Conservation (phyloP, 2,797 vertebrate genomes). For the Myripristis murdjan region DNA sequence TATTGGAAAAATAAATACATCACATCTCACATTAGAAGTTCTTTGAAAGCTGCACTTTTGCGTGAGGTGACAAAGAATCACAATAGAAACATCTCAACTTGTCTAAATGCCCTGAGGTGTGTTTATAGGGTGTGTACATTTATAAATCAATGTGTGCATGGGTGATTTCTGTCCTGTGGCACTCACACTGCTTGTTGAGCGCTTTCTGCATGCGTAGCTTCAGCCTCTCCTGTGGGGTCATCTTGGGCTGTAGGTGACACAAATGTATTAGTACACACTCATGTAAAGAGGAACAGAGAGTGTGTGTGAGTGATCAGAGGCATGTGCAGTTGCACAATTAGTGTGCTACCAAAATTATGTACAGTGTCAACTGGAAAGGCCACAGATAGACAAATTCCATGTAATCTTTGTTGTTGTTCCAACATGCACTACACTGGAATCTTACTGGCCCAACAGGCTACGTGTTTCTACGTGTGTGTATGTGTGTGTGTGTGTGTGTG, state of each 20-base stretch:
- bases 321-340: constrained; percentile 24
- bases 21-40: no score
- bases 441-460: constrained; percentile 16
- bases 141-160: not conserved
- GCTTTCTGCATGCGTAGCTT: constrained; percentile 96
- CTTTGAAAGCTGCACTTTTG: no score
- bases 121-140: not conserved
- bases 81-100: no score
- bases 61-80: no score
- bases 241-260: constrained; percentile 91
- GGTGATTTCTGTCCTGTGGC: not conserved
- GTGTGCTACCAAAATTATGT: constrained; percentile 39
- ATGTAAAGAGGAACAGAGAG: no score
- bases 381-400: constrained; percentile 48
- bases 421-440: constrained; percentile 26
- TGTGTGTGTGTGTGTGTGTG: constrained; percentile 27
- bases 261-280: constrained; percentile 71
- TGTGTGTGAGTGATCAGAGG: constrained; percentile 28
- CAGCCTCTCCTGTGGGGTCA: constrained; percentile 95
- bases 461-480: constrained; percentile 2
- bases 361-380: constrained; percentile 29
- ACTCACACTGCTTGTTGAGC: constrained; percentile 94
- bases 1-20: no score
- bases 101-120: not conserved
- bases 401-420: constrained; percentile 46